Base-by-base conservation (phyloP, 1,140 invertebrate species). In the Bombus haemorrhoidalis region DNA sequence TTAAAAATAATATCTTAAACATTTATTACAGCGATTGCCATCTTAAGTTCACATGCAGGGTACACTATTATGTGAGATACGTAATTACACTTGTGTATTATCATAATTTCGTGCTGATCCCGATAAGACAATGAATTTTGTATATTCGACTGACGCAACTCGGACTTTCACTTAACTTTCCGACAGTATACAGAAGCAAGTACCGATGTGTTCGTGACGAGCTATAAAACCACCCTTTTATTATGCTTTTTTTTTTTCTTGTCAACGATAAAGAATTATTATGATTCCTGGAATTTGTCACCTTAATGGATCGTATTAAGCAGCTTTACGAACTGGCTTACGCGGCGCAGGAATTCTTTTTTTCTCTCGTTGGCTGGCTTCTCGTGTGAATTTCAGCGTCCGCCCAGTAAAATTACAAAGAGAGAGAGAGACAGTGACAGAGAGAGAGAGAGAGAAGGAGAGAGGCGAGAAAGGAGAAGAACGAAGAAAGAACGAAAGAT, bases 221-320 rank as follows among this genome's bases (percentile, higher is more conserved):
- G 57, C 13, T 41, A 41, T 39, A 64, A 66, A 78, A 66, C 2
- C 39, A 13, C 39, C 39, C 39, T 43, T 66, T 78, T 64, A 66
- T 66, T 25, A 25, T 28, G 9, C 39, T 43, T 9, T n/a, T 41
- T 71, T 71, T 25, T 25, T 25, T 6, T 18, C 43, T 2, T 25
- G 73, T 53, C 41, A 39, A 22, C 43, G 47, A 39, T 75, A 75
- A 75, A 57, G 37, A 75, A 75, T 75, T 34, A 75, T 74, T 74
- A 74, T 34, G n/a, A 74, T 75, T 34, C 74, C 34, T 15, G 53
- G 74, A 76, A 59, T 76, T 37, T 76, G 74, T 76, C 74, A 28
- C 74, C 53, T 76, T 76, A 76, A 76, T 59, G 53, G 43, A 13
- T 59, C 53, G 53, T 43, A 39, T 76, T 76, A 76, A 76, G 34